Percentiles rank a stretch among this genome's conserved stretches.
These are phyloP conservation scores for Zonotrichia albicollis DNA, from an alignment of 2,797 vertebrate species.

Conservation along the genomic window DNA sequence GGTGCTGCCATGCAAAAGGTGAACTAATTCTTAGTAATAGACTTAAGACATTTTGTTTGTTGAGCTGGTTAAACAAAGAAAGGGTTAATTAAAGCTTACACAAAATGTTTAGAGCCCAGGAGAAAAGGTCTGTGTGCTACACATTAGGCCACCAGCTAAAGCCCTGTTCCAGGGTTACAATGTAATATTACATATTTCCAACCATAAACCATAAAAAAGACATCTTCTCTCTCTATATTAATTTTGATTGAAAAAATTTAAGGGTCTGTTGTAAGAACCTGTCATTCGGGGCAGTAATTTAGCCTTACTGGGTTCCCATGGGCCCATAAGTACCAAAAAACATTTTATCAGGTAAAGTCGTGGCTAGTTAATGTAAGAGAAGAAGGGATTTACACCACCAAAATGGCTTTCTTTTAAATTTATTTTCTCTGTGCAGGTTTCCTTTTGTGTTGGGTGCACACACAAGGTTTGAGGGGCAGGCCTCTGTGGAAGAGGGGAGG, in stretches of 20 bases:
- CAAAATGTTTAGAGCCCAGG: neutral
- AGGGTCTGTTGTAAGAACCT: neutral
- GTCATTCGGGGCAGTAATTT: neutral
- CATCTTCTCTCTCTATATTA: neutral
- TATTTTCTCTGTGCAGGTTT: accelerated
- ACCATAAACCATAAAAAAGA: neutral
- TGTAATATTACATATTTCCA: neutral
- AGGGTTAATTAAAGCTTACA: conserved; percentile 59
- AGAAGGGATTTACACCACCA: neutral
- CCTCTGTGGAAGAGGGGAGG: too few species aligned
- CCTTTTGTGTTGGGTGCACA: neutral
- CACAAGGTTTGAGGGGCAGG: accelerated
- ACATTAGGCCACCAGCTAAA: neutral
- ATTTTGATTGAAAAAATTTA: neutral
- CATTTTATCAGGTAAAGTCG: neutral
- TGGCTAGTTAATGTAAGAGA: neutral
- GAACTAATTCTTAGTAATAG: conserved; percentile 18
- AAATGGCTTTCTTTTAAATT: neutral
- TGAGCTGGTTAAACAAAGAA: conserved; percentile 37
- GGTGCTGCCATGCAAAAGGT: conserved; percentile 3
- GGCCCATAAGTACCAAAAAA: neutral
- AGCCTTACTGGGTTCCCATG: neutral
- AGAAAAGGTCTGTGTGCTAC: neutral
- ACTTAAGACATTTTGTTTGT: conserved; percentile 40
- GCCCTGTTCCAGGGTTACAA: neutral